Conservation (phyloP, 2,888 invertebrate species). For the Byasa hedistus region DNA sequence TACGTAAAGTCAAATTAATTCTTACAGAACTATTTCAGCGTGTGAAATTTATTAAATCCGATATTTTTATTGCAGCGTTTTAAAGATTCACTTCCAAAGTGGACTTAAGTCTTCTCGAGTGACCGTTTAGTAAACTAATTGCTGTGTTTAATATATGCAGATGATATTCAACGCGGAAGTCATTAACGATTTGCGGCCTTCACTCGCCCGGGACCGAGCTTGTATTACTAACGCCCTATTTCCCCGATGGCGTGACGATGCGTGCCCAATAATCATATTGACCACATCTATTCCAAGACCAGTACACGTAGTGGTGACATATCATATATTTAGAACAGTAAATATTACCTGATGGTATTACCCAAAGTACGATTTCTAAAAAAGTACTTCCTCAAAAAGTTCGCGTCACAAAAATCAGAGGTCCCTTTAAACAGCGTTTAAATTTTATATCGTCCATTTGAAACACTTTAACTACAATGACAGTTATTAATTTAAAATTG, state of each 20-base stretch:
- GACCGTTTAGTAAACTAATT: slow-evolving; percentile 32
- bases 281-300: slow-evolving; percentile 1
- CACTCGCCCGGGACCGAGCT: slow-evolving; percentile 53
- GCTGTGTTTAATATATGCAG: slow-evolving; percentile 39
- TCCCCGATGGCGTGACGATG: slow-evolving; percentile 61
- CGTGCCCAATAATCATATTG: slow-evolving; percentile 40
- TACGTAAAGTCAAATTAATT: too few relatives aligned
- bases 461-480: neutral
- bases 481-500: too few relatives aligned
- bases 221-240: slow-evolving; percentile 58
- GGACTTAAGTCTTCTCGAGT: neutral
- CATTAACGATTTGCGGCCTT: slow-evolving; percentile 64
- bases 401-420: neutral
- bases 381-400: too few relatives aligned
- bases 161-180: slow-evolving; percentile 61
- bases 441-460: neutral
- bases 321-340: neutral
- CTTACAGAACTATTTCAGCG: too few relatives aligned
- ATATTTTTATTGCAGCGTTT: neutral
- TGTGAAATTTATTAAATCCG: too few relatives aligned
- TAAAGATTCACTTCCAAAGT: neutral
- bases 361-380: too few relatives aligned
- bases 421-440: neutral
- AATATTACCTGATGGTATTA: neutral
- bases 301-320: slow-evolving; percentile 1